These are phyloP conservation scores for Cisticola juncidis DNA, from an alignment of 2,113 vertebrate genomes.

Conservation along the genomic window DNA sequence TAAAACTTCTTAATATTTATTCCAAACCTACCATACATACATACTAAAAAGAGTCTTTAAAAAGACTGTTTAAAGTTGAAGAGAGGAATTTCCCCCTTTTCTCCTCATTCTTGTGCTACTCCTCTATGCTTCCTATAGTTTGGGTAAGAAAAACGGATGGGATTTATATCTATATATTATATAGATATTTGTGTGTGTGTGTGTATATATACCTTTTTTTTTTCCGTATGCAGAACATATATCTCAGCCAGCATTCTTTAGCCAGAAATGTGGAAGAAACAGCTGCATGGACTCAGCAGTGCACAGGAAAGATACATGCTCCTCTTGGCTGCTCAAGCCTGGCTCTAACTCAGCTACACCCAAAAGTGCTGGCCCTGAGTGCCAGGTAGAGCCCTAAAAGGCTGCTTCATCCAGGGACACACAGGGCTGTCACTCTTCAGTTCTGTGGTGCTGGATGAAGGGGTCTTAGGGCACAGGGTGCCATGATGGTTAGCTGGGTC, in stretches of 20 bases:
- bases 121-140: background rate
- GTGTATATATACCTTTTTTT: background rate
- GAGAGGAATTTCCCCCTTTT: background rate
- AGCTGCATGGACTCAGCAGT: background rate
- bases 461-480: background rate
- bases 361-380: background rate
- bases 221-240: background rate
- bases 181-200: too few species aligned
- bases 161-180: background rate
- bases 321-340: background rate
- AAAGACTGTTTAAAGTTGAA: background rate
- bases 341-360: background rate
- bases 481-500: background rate
- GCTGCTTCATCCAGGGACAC: background rate
- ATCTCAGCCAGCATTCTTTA: background rate
- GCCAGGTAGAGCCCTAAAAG: background rate
- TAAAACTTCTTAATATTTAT: background rate
- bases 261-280: background rate
- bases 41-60: background rate
- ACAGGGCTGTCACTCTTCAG: background rate
- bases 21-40: background rate
- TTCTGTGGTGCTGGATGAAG: background rate
- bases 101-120: background rate
- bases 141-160: background rate
- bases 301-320: accelerated